Evolutionary conservation across 2,888 invertebrate species (phyloP).

Genomic region (Melolontha melolontha): DNA sequence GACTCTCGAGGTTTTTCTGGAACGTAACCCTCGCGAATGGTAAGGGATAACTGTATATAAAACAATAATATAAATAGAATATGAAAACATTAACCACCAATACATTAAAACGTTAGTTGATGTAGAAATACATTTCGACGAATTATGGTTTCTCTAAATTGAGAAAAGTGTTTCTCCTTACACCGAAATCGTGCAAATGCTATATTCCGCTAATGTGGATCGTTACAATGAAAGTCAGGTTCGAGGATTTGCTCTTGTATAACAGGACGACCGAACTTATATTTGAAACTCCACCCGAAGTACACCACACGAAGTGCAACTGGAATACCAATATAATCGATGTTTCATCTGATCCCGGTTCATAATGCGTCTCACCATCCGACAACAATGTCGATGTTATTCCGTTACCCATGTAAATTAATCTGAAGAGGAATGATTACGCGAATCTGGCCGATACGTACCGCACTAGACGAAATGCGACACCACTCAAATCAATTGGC

Average conservation of each 20-base stretch:
- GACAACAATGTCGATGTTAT: constrained; percentile 38
- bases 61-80: no score
- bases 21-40: no score
- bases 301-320: constrained; percentile 5
- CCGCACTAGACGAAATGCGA: constrained; percentile 51
- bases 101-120: no score
- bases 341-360: constrained; percentile 6
- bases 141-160: no score
- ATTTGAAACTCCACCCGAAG: constrained; percentile 16
- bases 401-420: constrained; percentile 35
- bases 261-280: constrained; percentile 17
- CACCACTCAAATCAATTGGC: constrained; percentile 59
- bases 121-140: no score
- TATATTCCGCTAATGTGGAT: background rate
- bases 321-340: constrained; percentile 34
- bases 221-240: constrained; percentile 25
- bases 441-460: constrained; percentile 22
- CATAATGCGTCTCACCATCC: constrained; percentile 27
- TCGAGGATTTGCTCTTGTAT: constrained; percentile 14
- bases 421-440: constrained; percentile 29
- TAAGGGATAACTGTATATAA: no score
- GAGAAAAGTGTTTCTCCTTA: background rate
- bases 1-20: no score
- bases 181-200: background rate
- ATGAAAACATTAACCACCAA: no score